Percentiles rank a stretch among this genome's conserved stretches.
phyloP scores from a whole-genome alignment of 2,797 vertebrate genomes.

The Microctenopoma lineatum region DNA sequence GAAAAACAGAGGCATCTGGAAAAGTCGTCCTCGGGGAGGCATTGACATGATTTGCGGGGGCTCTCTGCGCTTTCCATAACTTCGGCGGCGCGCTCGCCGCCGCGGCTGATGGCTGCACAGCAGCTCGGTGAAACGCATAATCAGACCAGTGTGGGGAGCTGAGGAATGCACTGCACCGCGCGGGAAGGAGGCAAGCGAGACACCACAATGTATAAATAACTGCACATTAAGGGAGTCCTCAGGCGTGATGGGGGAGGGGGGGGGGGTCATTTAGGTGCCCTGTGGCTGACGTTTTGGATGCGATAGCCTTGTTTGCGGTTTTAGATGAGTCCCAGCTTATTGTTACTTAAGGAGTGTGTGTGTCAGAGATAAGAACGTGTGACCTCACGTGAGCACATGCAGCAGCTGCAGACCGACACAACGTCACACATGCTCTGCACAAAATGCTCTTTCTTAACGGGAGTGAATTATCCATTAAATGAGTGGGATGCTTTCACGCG shows the following conservation, averaged over 20 bases:
- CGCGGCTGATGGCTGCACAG: constrained; percentile 42
- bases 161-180: constrained; percentile 3
- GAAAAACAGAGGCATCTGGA: constrained; percentile 85
- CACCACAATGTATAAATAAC: constrained; percentile 66
- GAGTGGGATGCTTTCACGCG: constrained; percentile 11
- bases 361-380: background rate
- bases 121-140: constrained; percentile 51
- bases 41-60: constrained; percentile 76
- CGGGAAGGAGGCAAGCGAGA: constrained; percentile 54
- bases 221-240: constrained; percentile 62
- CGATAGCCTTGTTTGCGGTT: constrained; percentile 33
- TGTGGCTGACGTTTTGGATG: constrained; percentile 16
- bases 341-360: constrained; percentile 9
- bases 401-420: constrained; percentile 24
- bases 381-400: constrained; percentile 9
- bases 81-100: constrained; percentile 27
- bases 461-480: constrained; percentile 41
- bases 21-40: constrained; percentile 76
- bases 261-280: constrained; percentile 30
- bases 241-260: constrained; percentile 8
- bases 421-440: constrained; percentile 25
- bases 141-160: constrained; percentile 8
- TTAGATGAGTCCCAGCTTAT: constrained; percentile 15
- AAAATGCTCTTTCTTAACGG: constrained; percentile 29
- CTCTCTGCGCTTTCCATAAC: constrained; percentile 62